Evolutionary conservation across 2,888 invertebrate genomes (phyloP).

Genomic region (Andrena haemorrhoa): DNA sequence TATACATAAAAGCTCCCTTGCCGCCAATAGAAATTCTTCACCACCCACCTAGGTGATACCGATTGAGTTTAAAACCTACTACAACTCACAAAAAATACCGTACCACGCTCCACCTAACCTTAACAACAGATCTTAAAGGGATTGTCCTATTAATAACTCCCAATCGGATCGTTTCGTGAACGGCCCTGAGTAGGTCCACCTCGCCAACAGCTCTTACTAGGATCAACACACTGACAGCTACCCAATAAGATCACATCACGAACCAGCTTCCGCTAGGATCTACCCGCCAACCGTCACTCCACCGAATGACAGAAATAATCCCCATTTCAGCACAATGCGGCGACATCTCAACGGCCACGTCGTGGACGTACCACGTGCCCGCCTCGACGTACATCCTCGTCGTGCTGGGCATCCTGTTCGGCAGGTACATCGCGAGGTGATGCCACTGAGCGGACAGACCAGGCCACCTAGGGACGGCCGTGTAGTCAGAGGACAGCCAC

Average conservation of each 20-base stretch:
- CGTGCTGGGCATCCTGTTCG: slow-evolving; percentile 70
- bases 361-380: slow-evolving; percentile 76
- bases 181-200: no score
- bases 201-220: no score
- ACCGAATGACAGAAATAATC: neutral
- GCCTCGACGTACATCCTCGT: slow-evolving; percentile 68
- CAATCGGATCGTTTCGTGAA: neutral
- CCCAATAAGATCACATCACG: no score
- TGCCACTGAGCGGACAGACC: slow-evolving; percentile 72
- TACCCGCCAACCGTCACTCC: neutral
- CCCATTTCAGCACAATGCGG: slow-evolving; percentile 80
- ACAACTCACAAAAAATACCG: no score
- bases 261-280: neutral
- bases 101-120: neutral
- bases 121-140: neutral
- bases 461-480: slow-evolving; percentile 65
- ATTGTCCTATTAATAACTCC: neutral
- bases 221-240: no score
- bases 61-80: no score
- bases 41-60: no score
- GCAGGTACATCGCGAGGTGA: slow-evolving; percentile 80
- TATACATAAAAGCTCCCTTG: no score
- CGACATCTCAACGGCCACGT: slow-evolving; percentile 79
- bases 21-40: no score
- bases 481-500: slow-evolving; percentile 69